These are phyloP conservation scores for Dicrurus megarhynchus DNA, from an alignment of 2,113 vertebrate species.

Conservation along the genomic window DNA sequence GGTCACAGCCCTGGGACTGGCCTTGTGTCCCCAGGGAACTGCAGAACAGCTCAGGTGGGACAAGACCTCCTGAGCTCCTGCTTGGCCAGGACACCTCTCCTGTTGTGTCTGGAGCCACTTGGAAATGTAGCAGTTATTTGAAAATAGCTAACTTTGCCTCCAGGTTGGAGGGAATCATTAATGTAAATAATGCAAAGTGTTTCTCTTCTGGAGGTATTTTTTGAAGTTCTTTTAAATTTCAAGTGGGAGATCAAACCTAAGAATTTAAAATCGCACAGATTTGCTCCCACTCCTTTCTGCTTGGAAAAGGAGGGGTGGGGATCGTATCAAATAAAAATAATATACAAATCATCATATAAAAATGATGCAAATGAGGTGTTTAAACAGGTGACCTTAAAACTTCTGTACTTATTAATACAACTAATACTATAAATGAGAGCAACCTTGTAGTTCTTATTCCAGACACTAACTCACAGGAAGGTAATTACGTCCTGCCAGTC, in stretches of 20 bases:
- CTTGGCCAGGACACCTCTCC: neutral
- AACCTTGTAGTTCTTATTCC: neutral
- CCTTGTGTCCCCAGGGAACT: accelerated
- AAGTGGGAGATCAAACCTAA: neutral
- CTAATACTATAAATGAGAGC: neutral
- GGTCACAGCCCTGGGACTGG: neutral
- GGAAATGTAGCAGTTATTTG: neutral
- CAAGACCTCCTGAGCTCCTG: neutral
- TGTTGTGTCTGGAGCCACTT: neutral
- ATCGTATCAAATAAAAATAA: neutral
- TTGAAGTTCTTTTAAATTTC: neutral
- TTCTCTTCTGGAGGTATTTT: neutral
- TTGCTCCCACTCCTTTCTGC: neutral
- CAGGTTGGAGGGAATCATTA: neutral
- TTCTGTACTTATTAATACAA: neutral
- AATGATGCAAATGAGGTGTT: neutral
- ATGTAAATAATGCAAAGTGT: neutral
- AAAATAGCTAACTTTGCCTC: neutral
- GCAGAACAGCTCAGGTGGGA: neutral
- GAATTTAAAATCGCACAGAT: neutral
- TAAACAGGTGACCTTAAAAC: neutral
- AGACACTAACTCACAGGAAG: neutral
- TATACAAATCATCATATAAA: neutral
- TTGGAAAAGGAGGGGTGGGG: neutral
- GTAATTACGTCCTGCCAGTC: accelerated